These are phyloP conservation scores for Priocnemis perturbator DNA, from an alignment of 2,888 invertebrate species.

Conservation along the genomic window DNA sequence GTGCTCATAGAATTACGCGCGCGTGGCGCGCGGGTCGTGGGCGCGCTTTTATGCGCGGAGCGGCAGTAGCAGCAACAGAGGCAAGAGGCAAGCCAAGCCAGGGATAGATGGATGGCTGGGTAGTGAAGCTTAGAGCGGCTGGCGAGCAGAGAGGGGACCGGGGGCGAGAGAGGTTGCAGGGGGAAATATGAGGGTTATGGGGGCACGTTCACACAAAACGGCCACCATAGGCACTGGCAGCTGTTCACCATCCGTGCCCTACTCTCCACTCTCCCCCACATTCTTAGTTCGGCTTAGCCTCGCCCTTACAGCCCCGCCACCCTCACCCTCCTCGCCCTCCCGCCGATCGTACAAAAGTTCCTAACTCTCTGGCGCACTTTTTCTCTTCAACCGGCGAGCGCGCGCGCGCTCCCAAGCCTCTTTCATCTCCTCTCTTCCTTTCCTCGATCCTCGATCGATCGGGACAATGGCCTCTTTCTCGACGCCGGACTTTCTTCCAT, in stretches of 20 bases:
- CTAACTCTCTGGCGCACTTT: no score
- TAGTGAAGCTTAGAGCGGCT: slow-evolving; percentile 21
- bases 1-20: slow-evolving; percentile 1
- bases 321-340: slow-evolving; percentile 1
- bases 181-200: slow-evolving; percentile 63
- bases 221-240: slow-evolving; percentile 65
- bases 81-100: not conserved
- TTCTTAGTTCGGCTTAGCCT: slow-evolving; percentile 61
- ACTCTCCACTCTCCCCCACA: slow-evolving; percentile 68
- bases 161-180: slow-evolving; percentile 22
- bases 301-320: slow-evolving; percentile 38
- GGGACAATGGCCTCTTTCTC: not conserved
- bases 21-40: slow-evolving; percentile 33
- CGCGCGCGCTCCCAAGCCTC: no score
- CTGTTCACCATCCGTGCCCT: slow-evolving; percentile 71
- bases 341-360: slow-evolving; percentile 5
- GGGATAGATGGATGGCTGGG: slow-evolving; percentile 34
- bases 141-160: slow-evolving; percentile 19
- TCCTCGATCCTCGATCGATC: slow-evolving; percentile 1
- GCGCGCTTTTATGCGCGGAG: slow-evolving; percentile 45
- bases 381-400: no score
- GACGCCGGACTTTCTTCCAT: not conserved
- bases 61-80: not conserved
- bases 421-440: not conserved
- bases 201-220: slow-evolving; percentile 64